Percentiles rank a stretch among this genome's conserved stretches.
Conservation (phyloP, 2,113 vertebrate species). For the Kryptolebias marmoratus region DNA sequence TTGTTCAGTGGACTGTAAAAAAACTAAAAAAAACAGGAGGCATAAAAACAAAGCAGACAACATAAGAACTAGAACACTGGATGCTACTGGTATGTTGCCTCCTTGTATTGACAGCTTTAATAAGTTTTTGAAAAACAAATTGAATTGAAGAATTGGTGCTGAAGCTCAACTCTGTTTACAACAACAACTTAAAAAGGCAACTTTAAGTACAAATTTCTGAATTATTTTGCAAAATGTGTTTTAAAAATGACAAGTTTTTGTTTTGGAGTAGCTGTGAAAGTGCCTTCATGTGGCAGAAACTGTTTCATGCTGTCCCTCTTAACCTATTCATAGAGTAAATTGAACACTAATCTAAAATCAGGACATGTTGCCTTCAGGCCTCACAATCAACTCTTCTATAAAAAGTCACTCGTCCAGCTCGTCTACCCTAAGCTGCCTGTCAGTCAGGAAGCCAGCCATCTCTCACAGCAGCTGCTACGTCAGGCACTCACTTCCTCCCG, state of each 20-base stretch:
- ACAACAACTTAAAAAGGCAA: too few relatives aligned
- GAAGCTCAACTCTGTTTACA: neutral
- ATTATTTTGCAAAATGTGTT: too few relatives aligned
- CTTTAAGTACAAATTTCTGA: too few relatives aligned
- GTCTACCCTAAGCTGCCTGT: constrained; percentile 10
- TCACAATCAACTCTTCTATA: constrained; percentile 7
- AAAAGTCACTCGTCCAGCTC: neutral
- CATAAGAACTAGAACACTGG: too few relatives aligned
- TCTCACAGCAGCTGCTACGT: constrained; percentile 8
- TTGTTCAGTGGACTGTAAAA: too few relatives aligned
- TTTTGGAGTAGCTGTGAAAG: too few relatives aligned
- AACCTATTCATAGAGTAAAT: neutral
- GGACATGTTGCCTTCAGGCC: constrained; percentile 7
- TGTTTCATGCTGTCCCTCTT: neutral
- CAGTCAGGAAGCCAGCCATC: constrained; percentile 12
- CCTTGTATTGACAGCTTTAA: neutral
- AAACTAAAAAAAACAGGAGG: too few relatives aligned
- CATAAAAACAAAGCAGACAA: too few relatives aligned
- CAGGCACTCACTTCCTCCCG: constrained; percentile 15
- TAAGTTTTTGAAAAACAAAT: neutral
- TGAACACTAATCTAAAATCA: constrained; percentile 4
- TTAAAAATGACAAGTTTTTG: too few relatives aligned
- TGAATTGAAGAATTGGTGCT: neutral
- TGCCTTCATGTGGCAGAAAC: neutral
- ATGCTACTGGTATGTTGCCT: neutral